Conservation (phyloP, 2,113 vertebrate species). For the Pelecanus crispus region DNA sequence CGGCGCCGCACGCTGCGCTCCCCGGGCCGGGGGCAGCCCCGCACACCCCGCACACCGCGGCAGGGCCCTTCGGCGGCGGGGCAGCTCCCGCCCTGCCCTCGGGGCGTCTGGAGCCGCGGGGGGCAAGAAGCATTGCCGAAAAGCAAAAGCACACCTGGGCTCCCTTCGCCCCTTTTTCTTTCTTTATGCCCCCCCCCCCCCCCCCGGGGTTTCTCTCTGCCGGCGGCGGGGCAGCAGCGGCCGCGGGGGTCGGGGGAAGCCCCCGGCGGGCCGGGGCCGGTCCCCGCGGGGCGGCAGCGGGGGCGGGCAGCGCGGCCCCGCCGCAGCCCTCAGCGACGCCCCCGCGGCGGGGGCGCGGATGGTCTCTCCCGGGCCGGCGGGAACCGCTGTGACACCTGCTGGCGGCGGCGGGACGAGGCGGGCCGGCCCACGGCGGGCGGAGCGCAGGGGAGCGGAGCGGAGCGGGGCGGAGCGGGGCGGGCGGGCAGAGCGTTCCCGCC, state of each 20-base stretch:
- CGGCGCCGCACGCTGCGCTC: not conserved
- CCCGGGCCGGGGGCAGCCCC: accelerated
- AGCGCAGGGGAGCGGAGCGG: not conserved
- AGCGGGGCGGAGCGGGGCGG: not conserved
- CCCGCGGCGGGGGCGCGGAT: not conserved
- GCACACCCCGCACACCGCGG: too few relatives aligned
- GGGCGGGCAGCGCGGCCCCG: not conserved
- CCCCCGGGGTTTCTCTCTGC: too few relatives aligned
- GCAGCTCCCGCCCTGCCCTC: not conserved
- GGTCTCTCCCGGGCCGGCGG: not conserved
- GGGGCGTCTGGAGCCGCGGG: not conserved
- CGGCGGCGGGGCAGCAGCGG: not conserved
- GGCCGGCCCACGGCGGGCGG: not conserved
- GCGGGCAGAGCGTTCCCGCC: not conserved
- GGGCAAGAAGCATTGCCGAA: accelerated
- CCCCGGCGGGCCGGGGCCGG: not conserved
- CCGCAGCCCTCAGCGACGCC: not conserved
- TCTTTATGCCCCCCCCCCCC: too few relatives aligned
- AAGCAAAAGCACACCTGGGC: not conserved
- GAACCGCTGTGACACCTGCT: not conserved
- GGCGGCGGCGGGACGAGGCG: not conserved
- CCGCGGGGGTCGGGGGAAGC: not conserved
- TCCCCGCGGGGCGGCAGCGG: not conserved
- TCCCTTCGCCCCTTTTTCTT: not conserved
- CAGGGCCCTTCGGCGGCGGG: too few relatives aligned